These are phyloP conservation scores for Petrocephalus microphthalmus DNA, from an alignment of 2,113 vertebrate genomes.

Conservation along the genomic window DNA sequence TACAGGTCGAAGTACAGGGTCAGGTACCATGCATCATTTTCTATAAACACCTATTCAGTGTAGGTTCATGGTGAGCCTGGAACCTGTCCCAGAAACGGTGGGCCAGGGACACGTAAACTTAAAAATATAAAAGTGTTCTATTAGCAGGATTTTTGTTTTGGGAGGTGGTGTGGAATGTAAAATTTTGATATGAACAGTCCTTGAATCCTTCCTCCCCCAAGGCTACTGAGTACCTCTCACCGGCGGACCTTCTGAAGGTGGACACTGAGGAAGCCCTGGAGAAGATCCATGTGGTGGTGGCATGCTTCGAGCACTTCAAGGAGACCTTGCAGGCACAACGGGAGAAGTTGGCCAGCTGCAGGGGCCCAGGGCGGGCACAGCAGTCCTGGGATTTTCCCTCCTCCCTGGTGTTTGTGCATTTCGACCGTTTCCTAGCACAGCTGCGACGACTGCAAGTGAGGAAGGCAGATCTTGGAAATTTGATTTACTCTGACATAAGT, in stretches of 20 bases:
- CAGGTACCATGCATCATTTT: not conserved
- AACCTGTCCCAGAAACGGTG: not conserved
- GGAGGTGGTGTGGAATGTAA: not conserved
- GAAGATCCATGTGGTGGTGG: slow-evolving; percentile 54
- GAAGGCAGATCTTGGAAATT: not conserved
- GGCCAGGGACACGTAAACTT: not conserved
- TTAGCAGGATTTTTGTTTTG: not conserved
- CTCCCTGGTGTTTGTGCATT: slow-evolving; percentile 65
- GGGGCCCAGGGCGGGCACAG: slow-evolving; percentile 39
- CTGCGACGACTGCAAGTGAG: slow-evolving; percentile 68
- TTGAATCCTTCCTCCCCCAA: slow-evolving; percentile 32
- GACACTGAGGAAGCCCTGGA: slow-evolving; percentile 67
- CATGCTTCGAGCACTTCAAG: slow-evolving; percentile 57
- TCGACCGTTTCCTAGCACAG: slow-evolving; percentile 58
- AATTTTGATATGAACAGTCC: not conserved
- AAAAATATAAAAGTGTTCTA: not conserved
- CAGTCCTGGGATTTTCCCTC: slow-evolving; percentile 71
- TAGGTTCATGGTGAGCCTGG: not conserved
- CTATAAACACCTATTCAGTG: not conserved
- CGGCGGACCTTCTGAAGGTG: slow-evolving; percentile 61
- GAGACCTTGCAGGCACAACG: slow-evolving; percentile 60
- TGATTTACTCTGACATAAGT: not conserved
- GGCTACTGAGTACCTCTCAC: slow-evolving; percentile 59
- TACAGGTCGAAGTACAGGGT: not conserved
- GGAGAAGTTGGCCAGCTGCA: slow-evolving; percentile 48